A percentile compares a stretch with the other conserved stretches of the same genome.
Conservation (phyloP, 2,888 invertebrate genomes). For the Fragum sueziense region DNA sequence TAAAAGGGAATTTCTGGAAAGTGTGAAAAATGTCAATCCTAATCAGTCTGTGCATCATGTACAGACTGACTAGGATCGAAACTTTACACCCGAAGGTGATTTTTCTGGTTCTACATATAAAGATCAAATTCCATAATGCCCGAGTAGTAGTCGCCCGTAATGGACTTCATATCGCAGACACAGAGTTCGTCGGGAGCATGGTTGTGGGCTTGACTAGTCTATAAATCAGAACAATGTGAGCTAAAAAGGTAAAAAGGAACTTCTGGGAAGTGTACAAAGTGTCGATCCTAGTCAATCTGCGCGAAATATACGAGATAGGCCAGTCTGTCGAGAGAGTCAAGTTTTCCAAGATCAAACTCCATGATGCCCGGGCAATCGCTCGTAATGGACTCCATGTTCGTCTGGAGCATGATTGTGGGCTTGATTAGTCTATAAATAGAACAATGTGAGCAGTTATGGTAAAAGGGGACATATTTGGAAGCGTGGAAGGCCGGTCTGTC, state of each 20-base stretch:
- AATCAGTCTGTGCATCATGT: too few relatives aligned
- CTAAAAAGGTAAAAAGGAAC: too few relatives aligned
- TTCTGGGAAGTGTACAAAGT: too few relatives aligned
- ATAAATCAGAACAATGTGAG: background rate
- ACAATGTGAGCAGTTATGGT: too few relatives aligned
- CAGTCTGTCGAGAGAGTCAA: background rate
- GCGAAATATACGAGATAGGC: slow-evolving; percentile 10
- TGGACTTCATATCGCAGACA: slow-evolving; percentile 49
- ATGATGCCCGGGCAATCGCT: slow-evolving; percentile 55
- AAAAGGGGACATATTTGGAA: too few relatives aligned
- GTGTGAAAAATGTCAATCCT: too few relatives aligned
- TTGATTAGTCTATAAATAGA: slow-evolving; percentile 2
- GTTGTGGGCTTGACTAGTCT: background rate
- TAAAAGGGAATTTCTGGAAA: too few relatives aligned
- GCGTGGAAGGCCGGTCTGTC: background rate
- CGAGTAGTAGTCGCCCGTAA: slow-evolving; percentile 56
- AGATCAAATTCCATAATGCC: slow-evolving; percentile 56
- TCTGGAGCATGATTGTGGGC: slow-evolving; percentile 26
- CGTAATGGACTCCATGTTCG: slow-evolving; percentile 46
- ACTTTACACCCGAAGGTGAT: too few relatives aligned
- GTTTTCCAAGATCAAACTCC: slow-evolving; percentile 48
- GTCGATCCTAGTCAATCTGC: too few relatives aligned
- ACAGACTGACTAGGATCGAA: too few relatives aligned
- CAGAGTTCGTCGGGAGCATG: slow-evolving; percentile 49
- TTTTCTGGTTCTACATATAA: too few relatives aligned